These are phyloP conservation scores for Drosophila elegans DNA, from an alignment of 1,140 invertebrate genomes.

Conservation along the genomic window DNA sequence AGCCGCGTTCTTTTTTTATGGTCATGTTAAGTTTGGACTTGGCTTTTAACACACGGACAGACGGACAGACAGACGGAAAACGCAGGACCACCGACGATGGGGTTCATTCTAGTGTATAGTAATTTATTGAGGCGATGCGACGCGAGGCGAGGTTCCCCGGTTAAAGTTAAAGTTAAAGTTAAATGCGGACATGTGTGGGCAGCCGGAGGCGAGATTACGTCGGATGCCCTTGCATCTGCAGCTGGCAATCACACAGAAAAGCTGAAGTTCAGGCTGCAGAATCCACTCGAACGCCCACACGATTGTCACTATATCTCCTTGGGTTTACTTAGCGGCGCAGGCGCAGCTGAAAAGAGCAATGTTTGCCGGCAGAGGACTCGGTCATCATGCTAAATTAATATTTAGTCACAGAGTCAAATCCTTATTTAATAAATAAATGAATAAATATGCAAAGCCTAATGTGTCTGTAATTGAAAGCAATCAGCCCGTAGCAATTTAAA, in stretches of 20 bases:
- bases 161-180: constrained; percentile 4
- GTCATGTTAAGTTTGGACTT: constrained; percentile 81
- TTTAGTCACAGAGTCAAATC: background rate
- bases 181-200: constrained; percentile 63
- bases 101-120: constrained; percentile 73
- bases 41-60: constrained; percentile 74
- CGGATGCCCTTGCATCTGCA: constrained; percentile 51
- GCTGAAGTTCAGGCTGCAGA: constrained; percentile 14
- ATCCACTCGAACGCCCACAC: constrained; percentile 55
- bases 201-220: constrained; percentile 55
- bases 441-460: too few relatives aligned
- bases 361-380: constrained; percentile 16
- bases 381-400: constrained; percentile 2
- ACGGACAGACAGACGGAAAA: constrained; percentile 40
- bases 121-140: constrained; percentile 72
- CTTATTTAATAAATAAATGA: too few relatives aligned
- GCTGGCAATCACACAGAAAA: constrained; percentile 25
- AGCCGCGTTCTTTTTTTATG: constrained; percentile 72
- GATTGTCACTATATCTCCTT: constrained; percentile 45
- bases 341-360: constrained; percentile 35
- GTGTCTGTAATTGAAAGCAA: too few relatives aligned
- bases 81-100: constrained; percentile 56
- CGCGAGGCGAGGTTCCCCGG: constrained; percentile 11
- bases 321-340: constrained; percentile 2
- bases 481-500: too few relatives aligned